Base-by-base conservation (phyloP, 2,113 vertebrate species). In the Plectropomus leopardus region DNA sequence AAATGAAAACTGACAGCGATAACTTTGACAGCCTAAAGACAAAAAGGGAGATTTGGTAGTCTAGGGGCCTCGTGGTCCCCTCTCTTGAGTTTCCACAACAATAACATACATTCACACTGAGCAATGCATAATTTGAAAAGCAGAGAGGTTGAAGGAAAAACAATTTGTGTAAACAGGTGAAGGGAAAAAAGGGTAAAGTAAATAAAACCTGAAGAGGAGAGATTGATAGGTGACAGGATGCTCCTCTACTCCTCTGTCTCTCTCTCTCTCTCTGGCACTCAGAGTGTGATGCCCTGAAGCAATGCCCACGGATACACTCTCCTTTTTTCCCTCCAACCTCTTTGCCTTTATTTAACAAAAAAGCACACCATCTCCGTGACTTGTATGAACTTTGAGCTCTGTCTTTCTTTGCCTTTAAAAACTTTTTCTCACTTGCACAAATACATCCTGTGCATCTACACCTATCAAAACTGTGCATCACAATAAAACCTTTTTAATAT, bases 291-390 rank as follows among this genome's bases (percentile, higher is more conserved):
- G 91, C 89, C 92, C 92, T 82, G 67, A 77, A 89, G 94, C 92
- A 13, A 74, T 89, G 92, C 94, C 93, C 87, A 86, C 80, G 84
- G 93, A 92, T 89, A 92, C 76, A 72, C 78, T 78, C 83, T 75
- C 86, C 82, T 65, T 53, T 83, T 66, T 10, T 15, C 32, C 54
- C 64, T 80, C 70, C 84, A 84, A 64, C 74, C 81, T 83, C 75
- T 80, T 90, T 94, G 89, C 91, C 89, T 92, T 94, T 93, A 93
- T 89, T 90, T 84, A 78, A 78, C 79, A 87, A 93, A 93, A 90
- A 89, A 88, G 84, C 85, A 80, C 84, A 84, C 79, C 83, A 73
- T 91, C 91, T 84, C 63, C 17, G 73, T 78, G 79, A 89, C 86
- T 92, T 45, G 17, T 70, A 80, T 85, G 80, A 93, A 93, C 93